Evolutionary conservation across 2,113 vertebrate genomes (phyloP).

Genomic region (Perccottus glenii): DNA sequence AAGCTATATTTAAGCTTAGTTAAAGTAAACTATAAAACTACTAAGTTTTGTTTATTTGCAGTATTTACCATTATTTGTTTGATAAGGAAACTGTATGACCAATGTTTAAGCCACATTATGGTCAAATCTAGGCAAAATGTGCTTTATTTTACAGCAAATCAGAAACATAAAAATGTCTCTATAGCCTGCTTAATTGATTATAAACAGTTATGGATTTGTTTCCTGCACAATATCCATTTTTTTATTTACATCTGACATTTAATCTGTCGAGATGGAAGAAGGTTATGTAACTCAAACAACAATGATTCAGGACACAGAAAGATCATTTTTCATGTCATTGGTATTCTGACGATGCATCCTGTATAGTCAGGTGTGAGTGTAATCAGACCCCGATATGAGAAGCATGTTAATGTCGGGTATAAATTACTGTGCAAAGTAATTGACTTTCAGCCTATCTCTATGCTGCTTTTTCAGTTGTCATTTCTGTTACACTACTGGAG

Average conservation of each 20-base stretch:
- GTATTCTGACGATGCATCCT: conserved; percentile 23
- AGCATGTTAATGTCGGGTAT: conserved; percentile 30
- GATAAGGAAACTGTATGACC: too few species aligned
- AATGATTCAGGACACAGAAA: not conserved
- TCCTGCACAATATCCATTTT: not conserved
- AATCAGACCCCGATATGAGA: conserved; percentile 19
- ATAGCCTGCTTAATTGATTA: not conserved
- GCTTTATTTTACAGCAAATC: not conserved
- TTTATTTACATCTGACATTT: not conserved
- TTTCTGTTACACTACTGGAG: conserved; percentile 15
- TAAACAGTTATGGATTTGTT: not conserved
- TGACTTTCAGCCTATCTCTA: conserved; percentile 35
- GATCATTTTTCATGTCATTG: conserved; percentile 23
- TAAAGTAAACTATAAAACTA: too few species aligned
- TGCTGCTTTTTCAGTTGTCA: conserved; percentile 1
- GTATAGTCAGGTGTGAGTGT: conserved; percentile 40
- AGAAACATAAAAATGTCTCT: not conserved
- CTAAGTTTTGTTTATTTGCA: too few species aligned
- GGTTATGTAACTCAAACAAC: not conserved
- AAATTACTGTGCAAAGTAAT: conserved; percentile 32
- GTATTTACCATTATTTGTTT: too few species aligned
- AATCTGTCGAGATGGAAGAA: not conserved
- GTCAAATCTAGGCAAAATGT: not conserved
- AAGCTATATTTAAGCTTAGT: too few species aligned
- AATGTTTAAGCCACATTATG: not conserved